Evolutionary conservation across 2,888 invertebrate genomes (phyloP), one percentile per base, ranked within the genome.

Genomic region (Seira musarum): DNA sequence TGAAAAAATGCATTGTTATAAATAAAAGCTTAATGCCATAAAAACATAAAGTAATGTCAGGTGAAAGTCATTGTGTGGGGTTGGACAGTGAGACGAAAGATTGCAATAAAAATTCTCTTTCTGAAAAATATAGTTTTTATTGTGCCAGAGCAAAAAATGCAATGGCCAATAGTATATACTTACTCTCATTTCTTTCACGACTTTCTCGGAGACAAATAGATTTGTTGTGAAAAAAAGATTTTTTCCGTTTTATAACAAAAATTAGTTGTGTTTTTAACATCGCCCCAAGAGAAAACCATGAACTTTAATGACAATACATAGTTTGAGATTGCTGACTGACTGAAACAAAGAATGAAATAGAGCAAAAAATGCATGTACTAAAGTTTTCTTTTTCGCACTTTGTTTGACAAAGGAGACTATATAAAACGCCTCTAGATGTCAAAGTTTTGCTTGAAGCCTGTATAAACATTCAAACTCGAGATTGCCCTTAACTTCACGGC

Each of bases 401-500:
- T 40, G 40, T 40, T 40, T 40, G 40, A 40, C 40, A 40, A 40
- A 40, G 40, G 57, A 57, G n/a, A n/a, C n/a, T n/a, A 57, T 6
- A 57, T 6, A 57, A 57, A 57, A n/a, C 17, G n/a, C 17, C 6
- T 57, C n/a, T 57, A n/a, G 57, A 57, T 57, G 57, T 57, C 57
- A 57, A 57, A n/a, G 10, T 57, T n/a, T 5, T 57, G 3, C 57
- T 17, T 57, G n/a, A 57, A 17, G 57, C 17, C 17, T 5, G n/a
- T n/a, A 57, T 57, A 57, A 57, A 57, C 3, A 40, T 40, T 57
- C 5, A 40, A 40, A 40, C 40, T 8, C 17, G 40, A 40, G 40
- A 13, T 6, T 40, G 40, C n/a, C n/a, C n/a, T n/a, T n/a, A n/a
- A n/a, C n/a, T n/a, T n/a, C n/a, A n/a, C n/a, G n/a, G n/a, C n/a